Conservation (phyloP, 2,888 invertebrate species). For the Tetragonula carbonaria region DNA sequence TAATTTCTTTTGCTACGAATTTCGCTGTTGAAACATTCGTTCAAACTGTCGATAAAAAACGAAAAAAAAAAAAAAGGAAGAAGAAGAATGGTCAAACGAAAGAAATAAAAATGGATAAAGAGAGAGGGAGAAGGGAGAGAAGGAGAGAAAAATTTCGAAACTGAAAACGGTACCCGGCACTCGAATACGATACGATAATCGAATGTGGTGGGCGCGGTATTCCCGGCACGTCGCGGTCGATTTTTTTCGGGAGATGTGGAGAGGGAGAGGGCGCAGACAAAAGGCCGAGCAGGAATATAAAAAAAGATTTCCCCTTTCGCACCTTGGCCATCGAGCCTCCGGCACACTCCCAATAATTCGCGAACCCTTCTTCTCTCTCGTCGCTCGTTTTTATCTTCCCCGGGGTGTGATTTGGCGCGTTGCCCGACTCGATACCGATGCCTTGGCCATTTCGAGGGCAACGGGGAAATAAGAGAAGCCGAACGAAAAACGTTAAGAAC, state of each 20-base stretch:
- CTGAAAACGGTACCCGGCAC: background rate
- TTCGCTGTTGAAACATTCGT: too few species aligned
- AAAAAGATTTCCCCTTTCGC: conserved; percentile 47
- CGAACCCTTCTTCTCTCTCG: conserved; percentile 14
- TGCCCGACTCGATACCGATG: conserved; percentile 70
- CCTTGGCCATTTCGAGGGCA: conserved; percentile 52
- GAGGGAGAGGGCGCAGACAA: conserved; percentile 7
- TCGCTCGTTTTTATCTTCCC: conserved; percentile 61
- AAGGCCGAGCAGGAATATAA: conserved; percentile 34
- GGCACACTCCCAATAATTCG: conserved; percentile 15
- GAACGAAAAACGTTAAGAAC: conserved; percentile 59
- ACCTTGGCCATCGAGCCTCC: conserved; percentile 8
- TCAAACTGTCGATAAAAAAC: too few species aligned
- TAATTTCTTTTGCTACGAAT: too few species aligned
- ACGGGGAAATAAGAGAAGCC: conserved; percentile 42
- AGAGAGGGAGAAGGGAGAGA: background rate
- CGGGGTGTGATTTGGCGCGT: conserved; percentile 67
- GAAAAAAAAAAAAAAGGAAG: too few species aligned
- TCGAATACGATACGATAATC: background rate
- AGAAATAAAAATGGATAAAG: too few species aligned
- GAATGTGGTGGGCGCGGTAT: conserved; percentile 7
- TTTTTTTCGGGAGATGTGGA: conserved; percentile 8
- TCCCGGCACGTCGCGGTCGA: conserved; percentile 31
- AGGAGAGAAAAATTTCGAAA: too few species aligned
- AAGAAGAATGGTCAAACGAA: too few species aligned